phyloP scores from a whole-genome alignment of 2,797 vertebrate species.

The Centroberyx gerrardi region DNA sequence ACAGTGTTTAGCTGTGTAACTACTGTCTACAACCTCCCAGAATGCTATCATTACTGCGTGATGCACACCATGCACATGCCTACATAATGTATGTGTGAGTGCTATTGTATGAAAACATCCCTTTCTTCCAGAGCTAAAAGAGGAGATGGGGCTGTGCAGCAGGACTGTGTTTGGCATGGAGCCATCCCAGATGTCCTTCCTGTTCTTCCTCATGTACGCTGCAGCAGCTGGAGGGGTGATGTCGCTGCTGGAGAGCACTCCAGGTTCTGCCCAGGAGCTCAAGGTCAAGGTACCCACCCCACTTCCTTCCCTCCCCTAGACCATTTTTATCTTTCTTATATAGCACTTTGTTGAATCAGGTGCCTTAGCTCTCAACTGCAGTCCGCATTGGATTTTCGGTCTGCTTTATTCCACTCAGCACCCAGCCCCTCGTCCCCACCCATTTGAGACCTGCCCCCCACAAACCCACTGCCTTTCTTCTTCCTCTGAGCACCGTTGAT shows the following conservation, averaged over 20 bases:
- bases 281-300: slow-evolving; percentile 79
- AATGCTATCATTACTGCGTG: slow-evolving; percentile 14
- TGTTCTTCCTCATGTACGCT: slow-evolving; percentile 84
- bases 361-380: slow-evolving; percentile 12
- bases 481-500: slow-evolving; percentile 15
- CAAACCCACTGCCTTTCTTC: slow-evolving; percentile 7
- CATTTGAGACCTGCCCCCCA: no score
- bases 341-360: slow-evolving; percentile 5
- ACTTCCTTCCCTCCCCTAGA: not conserved
- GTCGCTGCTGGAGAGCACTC: slow-evolving; percentile 76
- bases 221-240: slow-evolving; percentile 81
- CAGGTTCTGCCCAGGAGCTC: slow-evolving; percentile 81
- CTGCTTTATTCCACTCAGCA: not conserved
- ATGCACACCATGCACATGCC: no score
- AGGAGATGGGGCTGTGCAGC: slow-evolving; percentile 73
- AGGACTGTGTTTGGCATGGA: slow-evolving; percentile 82
- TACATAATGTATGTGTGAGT: slow-evolving; percentile 1
- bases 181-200: slow-evolving; percentile 84
- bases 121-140: slow-evolving; percentile 72
- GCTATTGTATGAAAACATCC: slow-evolving; percentile 13
- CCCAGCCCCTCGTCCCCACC: not conserved
- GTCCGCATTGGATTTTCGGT: slow-evolving; percentile 1
- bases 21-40: not conserved
- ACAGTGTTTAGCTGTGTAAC: no score
- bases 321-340: not conserved